These are phyloP conservation scores for Catharus bicknelli DNA, from an alignment of 2,113 vertebrate species.

Conservation along the genomic window DNA sequence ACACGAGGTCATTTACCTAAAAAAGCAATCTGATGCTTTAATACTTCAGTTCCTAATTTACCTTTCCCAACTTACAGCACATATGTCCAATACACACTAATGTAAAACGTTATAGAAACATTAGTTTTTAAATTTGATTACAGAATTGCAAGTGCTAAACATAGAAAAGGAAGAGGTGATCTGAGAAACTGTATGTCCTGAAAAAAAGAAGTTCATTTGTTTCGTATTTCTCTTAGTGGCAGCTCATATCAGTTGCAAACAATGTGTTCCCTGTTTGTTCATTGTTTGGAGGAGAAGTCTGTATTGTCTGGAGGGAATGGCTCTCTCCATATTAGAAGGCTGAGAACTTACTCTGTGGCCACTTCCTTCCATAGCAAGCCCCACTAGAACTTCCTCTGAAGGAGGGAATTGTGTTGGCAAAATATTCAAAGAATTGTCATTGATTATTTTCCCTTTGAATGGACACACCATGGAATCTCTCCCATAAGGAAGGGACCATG, in stretches of 20 bases:
- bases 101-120: background rate
- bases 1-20: background rate
- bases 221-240: background rate
- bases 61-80: background rate
- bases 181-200: background rate
- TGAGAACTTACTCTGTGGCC: background rate
- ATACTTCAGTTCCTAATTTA: background rate
- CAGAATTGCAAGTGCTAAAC: background rate
- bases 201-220: background rate
- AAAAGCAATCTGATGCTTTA: background rate
- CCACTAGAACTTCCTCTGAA: background rate
- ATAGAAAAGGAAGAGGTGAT: background rate
- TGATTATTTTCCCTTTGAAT: background rate
- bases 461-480: background rate
- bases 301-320: background rate
- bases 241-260: background rate
- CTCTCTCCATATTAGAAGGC: background rate
- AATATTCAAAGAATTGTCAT: background rate
- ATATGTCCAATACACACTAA: background rate
- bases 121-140: background rate
- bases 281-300: background rate
- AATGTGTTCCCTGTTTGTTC: rapidly evolving
- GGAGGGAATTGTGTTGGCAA: background rate
- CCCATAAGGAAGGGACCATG: background rate
- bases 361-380: background rate